A percentile compares a stretch with the other conserved stretches of the same genome.
Conservation (phyloP, 1,140 invertebrate species). For the Monomorium pharaonis region DNA sequence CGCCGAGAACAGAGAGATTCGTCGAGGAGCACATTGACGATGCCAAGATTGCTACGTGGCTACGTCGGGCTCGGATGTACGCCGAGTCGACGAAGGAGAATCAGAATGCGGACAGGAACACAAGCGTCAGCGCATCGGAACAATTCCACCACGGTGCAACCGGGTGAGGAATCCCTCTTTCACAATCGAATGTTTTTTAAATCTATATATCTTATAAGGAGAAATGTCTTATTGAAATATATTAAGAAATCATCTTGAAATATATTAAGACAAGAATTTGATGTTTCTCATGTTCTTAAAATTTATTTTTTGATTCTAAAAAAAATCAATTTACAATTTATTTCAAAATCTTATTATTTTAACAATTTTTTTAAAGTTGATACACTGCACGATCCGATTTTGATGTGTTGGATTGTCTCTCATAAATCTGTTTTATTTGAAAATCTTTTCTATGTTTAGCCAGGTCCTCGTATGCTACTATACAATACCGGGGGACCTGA, state of each 20-base stretch:
- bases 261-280: too few species aligned
- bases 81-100: slow-evolving; percentile 79
- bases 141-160: slow-evolving; percentile 47
- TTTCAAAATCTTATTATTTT: too few species aligned
- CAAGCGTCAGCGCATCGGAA: slow-evolving; percentile 61
- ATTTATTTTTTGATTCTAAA: too few species aligned
- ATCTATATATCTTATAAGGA: background rate
- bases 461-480: slow-evolving; percentile 87
- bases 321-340: too few species aligned
- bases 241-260: too few species aligned
- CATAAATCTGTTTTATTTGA: background rate
- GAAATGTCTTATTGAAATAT: too few species aligned
- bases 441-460: slow-evolving; percentile 32
- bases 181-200: background rate
- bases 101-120: slow-evolving; percentile 74
- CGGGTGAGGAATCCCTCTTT: slow-evolving; percentile 32
- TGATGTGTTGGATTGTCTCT: background rate
- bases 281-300: too few species aligned
- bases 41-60: slow-evolving; percentile 78
- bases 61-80: slow-evolving; percentile 78
- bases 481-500: slow-evolving; percentile 82
- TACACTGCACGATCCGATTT: background rate
- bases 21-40: slow-evolving; percentile 60
- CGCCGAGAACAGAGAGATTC: slow-evolving; percentile 21
- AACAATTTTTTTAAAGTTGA: too few species aligned